Evolutionary conservation across 2,113 vertebrate species (phyloP).

Genomic region (Nesogale talazaci): DNA sequence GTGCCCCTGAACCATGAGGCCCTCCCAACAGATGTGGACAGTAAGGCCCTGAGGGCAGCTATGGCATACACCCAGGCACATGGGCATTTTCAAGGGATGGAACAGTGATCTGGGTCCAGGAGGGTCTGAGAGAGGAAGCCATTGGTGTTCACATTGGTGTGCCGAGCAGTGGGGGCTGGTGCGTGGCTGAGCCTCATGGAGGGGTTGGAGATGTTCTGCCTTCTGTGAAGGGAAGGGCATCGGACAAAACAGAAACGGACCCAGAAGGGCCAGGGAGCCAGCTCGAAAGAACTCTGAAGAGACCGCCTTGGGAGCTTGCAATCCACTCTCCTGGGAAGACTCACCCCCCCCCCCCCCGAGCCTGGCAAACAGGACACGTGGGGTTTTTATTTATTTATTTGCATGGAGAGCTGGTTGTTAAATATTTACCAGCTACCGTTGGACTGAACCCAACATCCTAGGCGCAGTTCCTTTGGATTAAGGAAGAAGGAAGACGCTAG

Average conservation of each 20-base stretch:
- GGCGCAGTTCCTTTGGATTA: not conserved
- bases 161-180: not conserved
- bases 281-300: not conserved
- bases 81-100: not conserved
- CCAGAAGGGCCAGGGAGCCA: not conserved
- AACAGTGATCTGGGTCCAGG: not conserved
- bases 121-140: fast-evolving
- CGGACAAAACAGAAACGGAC: not conserved
- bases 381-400: slow-evolving; percentile 50
- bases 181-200: not conserved
- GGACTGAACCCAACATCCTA: not conserved
- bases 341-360: slow-evolving; percentile 7
- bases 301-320: not conserved
- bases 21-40: not conserved
- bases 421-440: not conserved
- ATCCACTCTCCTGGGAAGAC: not conserved
- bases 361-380: not conserved
- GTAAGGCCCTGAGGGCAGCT: not conserved
- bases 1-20: not conserved
- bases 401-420: slow-evolving; percentile 22
- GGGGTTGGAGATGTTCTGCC: not conserved
- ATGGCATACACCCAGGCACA: no score
- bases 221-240: not conserved
- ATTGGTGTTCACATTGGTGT: not conserved
- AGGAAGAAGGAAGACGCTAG: not conserved